Conservation (phyloP, 2,888 invertebrate genomes). For the Leptodirus hochenwartii region DNA sequence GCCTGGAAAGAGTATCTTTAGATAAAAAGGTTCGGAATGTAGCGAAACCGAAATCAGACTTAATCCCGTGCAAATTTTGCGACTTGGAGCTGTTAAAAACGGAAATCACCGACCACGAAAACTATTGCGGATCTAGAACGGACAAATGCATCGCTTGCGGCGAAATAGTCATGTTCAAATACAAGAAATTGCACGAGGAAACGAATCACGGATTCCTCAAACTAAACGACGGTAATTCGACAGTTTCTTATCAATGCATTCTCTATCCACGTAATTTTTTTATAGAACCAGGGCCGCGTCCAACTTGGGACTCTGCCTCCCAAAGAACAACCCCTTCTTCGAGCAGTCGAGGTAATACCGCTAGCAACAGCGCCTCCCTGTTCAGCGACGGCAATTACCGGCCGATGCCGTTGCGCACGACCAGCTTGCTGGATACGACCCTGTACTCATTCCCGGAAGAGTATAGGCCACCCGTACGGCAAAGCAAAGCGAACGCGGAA, state of each 20-base stretch:
- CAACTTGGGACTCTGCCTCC: constrained; percentile 26
- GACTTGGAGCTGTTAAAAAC: constrained; percentile 41
- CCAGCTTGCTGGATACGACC: too few species aligned
- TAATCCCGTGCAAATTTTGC: constrained; percentile 40
- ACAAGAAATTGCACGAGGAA: constrained; percentile 41
- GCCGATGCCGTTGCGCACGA: too few species aligned
- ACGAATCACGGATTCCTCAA: constrained; percentile 47
- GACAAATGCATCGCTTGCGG: constrained; percentile 48
- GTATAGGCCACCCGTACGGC: too few species aligned
- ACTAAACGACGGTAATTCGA: constrained; percentile 34
- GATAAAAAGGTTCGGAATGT: too few species aligned
- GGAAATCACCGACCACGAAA: constrained; percentile 41
- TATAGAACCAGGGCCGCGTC: constrained; percentile 30
- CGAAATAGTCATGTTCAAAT: constrained; percentile 51
- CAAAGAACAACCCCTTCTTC: constrained; percentile 13
- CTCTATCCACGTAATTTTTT: constrained; percentile 4
- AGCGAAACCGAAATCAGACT: too few species aligned
- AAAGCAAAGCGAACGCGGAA: constrained; percentile 23
- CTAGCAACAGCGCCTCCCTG: too few species aligned
- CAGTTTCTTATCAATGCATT: constrained; percentile 3
- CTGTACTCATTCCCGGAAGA: too few species aligned
- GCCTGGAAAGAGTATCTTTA: too few species aligned
- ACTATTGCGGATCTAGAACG: constrained; percentile 53
- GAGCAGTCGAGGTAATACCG: constrained; percentile 8
- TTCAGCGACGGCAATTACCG: too few species aligned